These are phyloP conservation scores for Sula dactylatra DNA, from an alignment of 2,113 vertebrate species.

Conservation along the genomic window DNA sequence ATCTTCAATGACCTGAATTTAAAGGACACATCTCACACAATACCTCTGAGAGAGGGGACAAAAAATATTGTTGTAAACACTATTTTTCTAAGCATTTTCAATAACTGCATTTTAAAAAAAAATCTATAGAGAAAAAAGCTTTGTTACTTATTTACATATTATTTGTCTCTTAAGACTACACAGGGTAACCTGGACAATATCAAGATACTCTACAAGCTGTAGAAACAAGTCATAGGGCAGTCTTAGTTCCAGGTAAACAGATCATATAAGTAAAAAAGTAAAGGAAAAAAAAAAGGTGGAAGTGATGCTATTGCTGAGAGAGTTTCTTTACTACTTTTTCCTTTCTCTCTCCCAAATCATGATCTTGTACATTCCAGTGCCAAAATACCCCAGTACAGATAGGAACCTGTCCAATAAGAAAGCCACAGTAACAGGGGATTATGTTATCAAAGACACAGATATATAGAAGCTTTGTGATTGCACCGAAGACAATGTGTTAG, in stretches of 20 bases:
- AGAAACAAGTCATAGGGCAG: background rate
- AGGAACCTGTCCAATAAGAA: background rate
- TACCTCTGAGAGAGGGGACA: background rate
- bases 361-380: background rate
- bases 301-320: background rate
- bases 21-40: background rate
- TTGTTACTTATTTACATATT: background rate
- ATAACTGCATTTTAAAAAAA: background rate
- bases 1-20: background rate
- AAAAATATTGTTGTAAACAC: background rate
- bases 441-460: background rate
- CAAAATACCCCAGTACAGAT: background rate
- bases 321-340: background rate
- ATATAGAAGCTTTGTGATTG: background rate
- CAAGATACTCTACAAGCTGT: background rate
- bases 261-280: background rate
- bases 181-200: background rate
- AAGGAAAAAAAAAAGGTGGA: background rate
- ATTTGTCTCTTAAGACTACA: background rate
- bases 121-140: background rate
- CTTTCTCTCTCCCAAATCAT: background rate
- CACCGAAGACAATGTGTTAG: background rate
- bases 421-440: background rate
- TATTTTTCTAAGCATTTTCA: background rate
- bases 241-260: background rate